These are phyloP conservation scores for Anthoptus insignis DNA, from an alignment of 2,888 invertebrate genomes.

Conservation along the genomic window DNA sequence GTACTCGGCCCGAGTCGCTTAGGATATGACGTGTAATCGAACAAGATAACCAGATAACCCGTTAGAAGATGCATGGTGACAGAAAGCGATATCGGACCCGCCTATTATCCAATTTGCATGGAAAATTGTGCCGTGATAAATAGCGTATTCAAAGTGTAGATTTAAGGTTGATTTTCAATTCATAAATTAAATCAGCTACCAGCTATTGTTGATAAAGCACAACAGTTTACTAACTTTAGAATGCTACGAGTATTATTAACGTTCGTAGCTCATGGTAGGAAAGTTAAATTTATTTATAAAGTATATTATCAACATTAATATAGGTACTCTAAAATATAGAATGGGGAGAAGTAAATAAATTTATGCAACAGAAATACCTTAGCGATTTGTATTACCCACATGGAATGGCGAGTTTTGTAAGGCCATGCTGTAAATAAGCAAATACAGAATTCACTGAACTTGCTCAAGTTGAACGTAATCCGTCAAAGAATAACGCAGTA, in stretches of 20 bases:
- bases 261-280: background rate
- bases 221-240: background rate
- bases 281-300: background rate
- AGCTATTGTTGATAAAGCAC: slow-evolving; percentile 22
- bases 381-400: too few species aligned
- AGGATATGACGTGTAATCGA: slow-evolving; percentile 47
- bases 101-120: slow-evolving; percentile 58
- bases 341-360: too few species aligned
- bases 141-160: slow-evolving; percentile 30
- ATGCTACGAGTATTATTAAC: slow-evolving; percentile 1
- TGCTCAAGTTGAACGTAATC: background rate
- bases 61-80: slow-evolving; percentile 52
- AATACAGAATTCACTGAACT: background rate
- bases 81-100: slow-evolving; percentile 47
- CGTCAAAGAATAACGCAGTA: background rate
- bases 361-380: too few species aligned
- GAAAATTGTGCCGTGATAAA: slow-evolving; percentile 50
- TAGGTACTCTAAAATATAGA: background rate
- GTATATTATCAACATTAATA: too few species aligned
- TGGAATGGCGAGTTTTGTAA: too few species aligned
- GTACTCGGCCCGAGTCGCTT: slow-evolving; percentile 67
- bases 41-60: slow-evolving; percentile 46
- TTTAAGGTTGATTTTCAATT: slow-evolving; percentile 28
- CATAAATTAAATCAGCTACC: slow-evolving; percentile 17
- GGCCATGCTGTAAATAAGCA: too few species aligned